These are phyloP conservation scores for Drosophila buzzatii DNA, from an alignment of 2,888 invertebrate genomes.

Conservation along the genomic window DNA sequence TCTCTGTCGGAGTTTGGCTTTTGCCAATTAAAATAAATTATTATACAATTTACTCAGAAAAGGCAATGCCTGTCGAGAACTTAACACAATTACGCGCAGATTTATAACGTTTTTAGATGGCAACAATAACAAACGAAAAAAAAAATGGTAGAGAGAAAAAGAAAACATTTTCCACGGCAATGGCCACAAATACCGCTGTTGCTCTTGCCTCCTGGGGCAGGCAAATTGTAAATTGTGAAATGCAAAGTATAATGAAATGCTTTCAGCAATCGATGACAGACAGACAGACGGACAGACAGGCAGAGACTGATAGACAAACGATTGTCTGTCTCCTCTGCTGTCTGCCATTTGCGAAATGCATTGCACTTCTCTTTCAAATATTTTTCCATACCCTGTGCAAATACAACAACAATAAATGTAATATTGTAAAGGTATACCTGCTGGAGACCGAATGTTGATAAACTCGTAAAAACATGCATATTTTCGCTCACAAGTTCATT, in stretches of 20 bases:
- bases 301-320: conserved; percentile 28
- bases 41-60: conserved; percentile 68
- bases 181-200: conserved; percentile 30
- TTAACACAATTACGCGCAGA: conserved; percentile 67
- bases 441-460: neutral
- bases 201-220: conserved; percentile 41
- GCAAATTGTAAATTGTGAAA: conserved; percentile 53
- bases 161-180: conserved; percentile 22
- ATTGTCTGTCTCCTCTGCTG: conserved; percentile 31
- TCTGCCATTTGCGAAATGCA: conserved; percentile 36
- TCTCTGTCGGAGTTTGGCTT: conserved; percentile 47
- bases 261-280: conserved; percentile 57
- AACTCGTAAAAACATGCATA: neutral
- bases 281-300: conserved; percentile 11
- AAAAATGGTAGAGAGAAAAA: neutral
- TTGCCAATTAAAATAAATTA: conserved; percentile 81
- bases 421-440: neutral
- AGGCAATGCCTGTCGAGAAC: conserved; percentile 40
- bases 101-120: conserved; percentile 61
- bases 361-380: conserved; percentile 32
- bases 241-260: conserved; percentile 65
- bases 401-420: neutral
- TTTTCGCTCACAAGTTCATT: neutral
- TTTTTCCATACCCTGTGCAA: conserved; percentile 4
- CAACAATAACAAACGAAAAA: conserved; percentile 21